Conservation (phyloP, 2,797 vertebrate species). For the Sphaeramia orbicularis region DNA sequence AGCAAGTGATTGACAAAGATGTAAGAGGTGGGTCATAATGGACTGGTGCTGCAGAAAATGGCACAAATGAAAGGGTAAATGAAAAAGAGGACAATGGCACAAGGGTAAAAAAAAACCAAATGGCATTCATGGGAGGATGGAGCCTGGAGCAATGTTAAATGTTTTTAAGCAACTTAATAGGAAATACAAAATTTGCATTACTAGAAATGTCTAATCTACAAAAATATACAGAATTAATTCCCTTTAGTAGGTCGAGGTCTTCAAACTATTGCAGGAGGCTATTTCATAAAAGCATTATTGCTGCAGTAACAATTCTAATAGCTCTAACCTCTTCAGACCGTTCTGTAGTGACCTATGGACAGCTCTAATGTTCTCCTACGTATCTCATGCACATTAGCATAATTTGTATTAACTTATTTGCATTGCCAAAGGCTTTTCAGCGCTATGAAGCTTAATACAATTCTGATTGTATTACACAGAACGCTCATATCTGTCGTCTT, state of each 20-base stretch:
- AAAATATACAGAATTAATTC: slow-evolving; percentile 22
- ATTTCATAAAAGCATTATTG: background rate
- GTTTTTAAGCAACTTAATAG: slow-evolving; percentile 20
- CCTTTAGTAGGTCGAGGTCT: background rate
- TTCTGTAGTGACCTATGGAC: too few relatives aligned
- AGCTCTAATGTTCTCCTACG: too few relatives aligned
- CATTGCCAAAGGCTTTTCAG: too few relatives aligned
- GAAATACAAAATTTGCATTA: slow-evolving; percentile 27
- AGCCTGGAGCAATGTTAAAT: slow-evolving; percentile 25
- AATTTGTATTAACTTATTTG: too few relatives aligned
- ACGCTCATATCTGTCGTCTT: too few relatives aligned
- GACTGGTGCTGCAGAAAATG: slow-evolving; percentile 15
- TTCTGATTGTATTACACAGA: too few relatives aligned
- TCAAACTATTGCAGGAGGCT: background rate
- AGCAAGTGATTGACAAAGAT: slow-evolving; percentile 18
- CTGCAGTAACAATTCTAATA: background rate
- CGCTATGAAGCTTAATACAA: too few relatives aligned
- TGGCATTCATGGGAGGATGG: background rate
- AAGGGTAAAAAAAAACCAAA: background rate
- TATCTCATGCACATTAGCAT: too few relatives aligned
- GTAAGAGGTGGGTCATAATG: slow-evolving; percentile 11
- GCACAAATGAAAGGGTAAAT: background rate
- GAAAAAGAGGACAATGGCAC: background rate
- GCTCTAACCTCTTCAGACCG: too few relatives aligned
- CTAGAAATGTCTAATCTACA: slow-evolving; percentile 30